Evolutionary conservation across 2,113 vertebrate species (phyloP), one percentile per base, ranked within the genome.

Genomic region (Sinocyclocheilus rhinocerous): DNA sequence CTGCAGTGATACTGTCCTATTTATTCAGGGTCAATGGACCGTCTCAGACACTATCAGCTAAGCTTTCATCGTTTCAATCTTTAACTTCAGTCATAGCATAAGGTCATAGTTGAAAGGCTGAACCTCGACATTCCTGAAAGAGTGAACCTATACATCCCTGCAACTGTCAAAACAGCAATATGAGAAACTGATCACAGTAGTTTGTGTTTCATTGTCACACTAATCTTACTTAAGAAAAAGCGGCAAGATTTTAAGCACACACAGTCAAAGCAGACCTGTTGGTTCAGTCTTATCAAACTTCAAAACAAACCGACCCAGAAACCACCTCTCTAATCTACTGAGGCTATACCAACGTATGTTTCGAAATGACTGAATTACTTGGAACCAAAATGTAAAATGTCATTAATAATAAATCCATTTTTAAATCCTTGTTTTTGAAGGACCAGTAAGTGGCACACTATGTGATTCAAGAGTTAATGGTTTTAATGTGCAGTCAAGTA

Each of bases 191-290:
- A 48, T 81, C 42, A 20, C 18, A 65, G 26, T 52, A 42, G 79
- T 24, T 73, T 24, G 42, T 77, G 59, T 50, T 88, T 26, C 12
- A 48, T 39, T 78, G 52, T 39, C 16, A 39, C 24, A 36, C 15
- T 55, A 52, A 65, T 85, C 26, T 36, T 15, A 63, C 67, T 67
- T 24, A 76, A 63, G 24, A 65, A 39, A 65, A 80, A 57, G 39
- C 1, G 12, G 42, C 81, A 81, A 69, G 1, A 84, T 76, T 75
- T 78, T 63, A 76, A 83, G 75, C 72, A 84, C 63, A 75, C 75
- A 67, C 52, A 72, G 59, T 85, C 88, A 89, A 82, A 78, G 63
- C 72, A 65, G 83, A 89, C 88, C 57, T 87, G 83, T 89, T 86
- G 55, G 83, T 55, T 89, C 42, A 70, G 85, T 89, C 81, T 86